Evolutionary conservation across 2,797 vertebrate species (phyloP), one percentile per base, ranked within the genome.

Genomic region (Enteromius radiatus): DNA sequence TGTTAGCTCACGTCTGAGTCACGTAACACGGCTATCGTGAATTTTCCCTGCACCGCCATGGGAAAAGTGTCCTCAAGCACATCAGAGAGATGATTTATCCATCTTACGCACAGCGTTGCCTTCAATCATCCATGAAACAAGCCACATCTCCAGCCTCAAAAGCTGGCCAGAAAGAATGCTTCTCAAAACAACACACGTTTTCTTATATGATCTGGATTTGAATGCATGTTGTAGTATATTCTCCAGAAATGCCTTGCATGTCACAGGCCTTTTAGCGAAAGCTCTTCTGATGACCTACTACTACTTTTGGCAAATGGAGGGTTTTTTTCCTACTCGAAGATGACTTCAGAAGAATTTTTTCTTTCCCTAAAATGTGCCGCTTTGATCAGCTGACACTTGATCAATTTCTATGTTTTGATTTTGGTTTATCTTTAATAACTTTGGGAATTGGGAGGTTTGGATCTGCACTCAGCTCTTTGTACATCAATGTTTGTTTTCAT

Each of bases 1-100:
- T 73, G 89, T 89, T 92, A 91, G 92, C 92, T 93, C 93, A 90
- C 91, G 92, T 90, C 81, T 89, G 91, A 92, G 92, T 91, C 90
- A 89, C 91, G 83, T 88, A 90, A 89, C 90, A 85, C 87, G 89
- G 86, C 74, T 89, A 92, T 92, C 89, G 86, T 91, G 92, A 93
- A 91, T 93, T 91, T 92, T 93, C 92, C 89, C 90, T 84, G 83
- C 86, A 88, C 47, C 78, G 91, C 91, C 91, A 86, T 88, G 91
- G 91, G 91, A 92, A 91, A 92, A 89, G 92, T 90, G 90, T 90
- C 88, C 89, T 88, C 87, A 89, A 90, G 86, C 88, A 82, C 71
- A 84, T 38, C 61, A 47, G 76, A 85, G 80, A 82, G 80, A 77
- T 67, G 85, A 92, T 91, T 88, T 89, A 89, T 91, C 88, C 82